These are phyloP conservation scores for Calliphora vicina DNA, from an alignment of 1,140 invertebrate genomes.

Conservation along the genomic window DNA sequence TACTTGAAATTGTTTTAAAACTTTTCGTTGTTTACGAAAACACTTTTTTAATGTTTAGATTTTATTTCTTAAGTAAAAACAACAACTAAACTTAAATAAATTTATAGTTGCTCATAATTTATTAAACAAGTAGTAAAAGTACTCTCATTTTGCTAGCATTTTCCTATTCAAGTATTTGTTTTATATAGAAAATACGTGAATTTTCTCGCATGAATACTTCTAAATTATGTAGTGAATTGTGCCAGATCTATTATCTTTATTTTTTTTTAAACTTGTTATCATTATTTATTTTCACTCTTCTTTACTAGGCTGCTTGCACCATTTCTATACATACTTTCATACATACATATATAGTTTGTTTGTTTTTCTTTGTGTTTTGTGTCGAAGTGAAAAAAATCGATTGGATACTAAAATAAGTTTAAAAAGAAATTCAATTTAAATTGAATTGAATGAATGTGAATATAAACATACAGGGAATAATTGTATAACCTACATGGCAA, in stretches of 20 bases:
- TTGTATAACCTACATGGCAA: no score
- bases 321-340: no score
- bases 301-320: background rate
- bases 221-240: background rate
- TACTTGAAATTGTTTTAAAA: no score
- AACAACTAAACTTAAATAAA: no score
- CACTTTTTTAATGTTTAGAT: no score
- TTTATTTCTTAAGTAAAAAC: background rate
- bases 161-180: background rate
- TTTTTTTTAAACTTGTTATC: background rate
- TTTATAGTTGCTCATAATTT: slow-evolving; percentile 2
- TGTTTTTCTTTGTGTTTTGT: background rate
- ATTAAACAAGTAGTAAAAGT: background rate
- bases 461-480: no score
- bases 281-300: background rate
- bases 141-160: background rate
- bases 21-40: no score
- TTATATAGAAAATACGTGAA: background rate
- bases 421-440: background rate
- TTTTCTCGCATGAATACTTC: background rate
- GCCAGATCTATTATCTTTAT: background rate
- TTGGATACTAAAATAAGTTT: background rate
- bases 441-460: background rate
- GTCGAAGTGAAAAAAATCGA: background rate
- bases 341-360: no score